Evolutionary conservation across 2,113 vertebrate genomes (phyloP).

Genomic region (Lichenostomus cassidix): DNA sequence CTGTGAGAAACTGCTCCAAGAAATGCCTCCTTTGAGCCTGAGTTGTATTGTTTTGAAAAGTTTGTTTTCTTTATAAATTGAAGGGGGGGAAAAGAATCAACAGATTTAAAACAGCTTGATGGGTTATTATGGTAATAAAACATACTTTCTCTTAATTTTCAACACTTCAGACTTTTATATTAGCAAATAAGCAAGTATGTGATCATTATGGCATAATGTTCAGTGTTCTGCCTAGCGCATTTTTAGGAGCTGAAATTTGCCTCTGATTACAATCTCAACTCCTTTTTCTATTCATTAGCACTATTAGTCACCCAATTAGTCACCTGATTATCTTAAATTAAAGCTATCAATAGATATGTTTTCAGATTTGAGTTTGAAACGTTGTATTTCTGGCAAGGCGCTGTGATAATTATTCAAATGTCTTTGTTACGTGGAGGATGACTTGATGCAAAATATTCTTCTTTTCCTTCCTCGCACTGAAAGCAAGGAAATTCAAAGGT

Average conservation of each 20-base stretch:
- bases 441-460: neutral
- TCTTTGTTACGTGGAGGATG: neutral
- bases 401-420: neutral
- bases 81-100: neutral
- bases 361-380: neutral
- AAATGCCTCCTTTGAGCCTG: neutral
- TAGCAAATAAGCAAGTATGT: neutral
- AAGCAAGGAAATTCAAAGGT: neutral
- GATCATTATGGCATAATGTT: neutral
- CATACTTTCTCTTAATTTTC: neutral
- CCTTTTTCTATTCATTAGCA: neutral
- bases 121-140: neutral
- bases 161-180: neutral
- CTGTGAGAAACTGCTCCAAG: neutral
- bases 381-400: neutral
- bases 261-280: conserved; percentile 1
- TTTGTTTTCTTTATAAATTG: neutral
- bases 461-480: neutral
- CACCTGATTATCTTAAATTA: conserved; percentile 17
- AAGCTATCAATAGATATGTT: neutral
- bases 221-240: neutral
- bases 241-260: neutral
- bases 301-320: conserved; percentile 32
- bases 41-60: neutral
- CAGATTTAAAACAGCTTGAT: neutral